Percentiles rank a stretch among this genome's conserved stretches.
phyloP scores from a whole-genome alignment of 2,797 vertebrate species.

The Sus cebifrons region DNA sequence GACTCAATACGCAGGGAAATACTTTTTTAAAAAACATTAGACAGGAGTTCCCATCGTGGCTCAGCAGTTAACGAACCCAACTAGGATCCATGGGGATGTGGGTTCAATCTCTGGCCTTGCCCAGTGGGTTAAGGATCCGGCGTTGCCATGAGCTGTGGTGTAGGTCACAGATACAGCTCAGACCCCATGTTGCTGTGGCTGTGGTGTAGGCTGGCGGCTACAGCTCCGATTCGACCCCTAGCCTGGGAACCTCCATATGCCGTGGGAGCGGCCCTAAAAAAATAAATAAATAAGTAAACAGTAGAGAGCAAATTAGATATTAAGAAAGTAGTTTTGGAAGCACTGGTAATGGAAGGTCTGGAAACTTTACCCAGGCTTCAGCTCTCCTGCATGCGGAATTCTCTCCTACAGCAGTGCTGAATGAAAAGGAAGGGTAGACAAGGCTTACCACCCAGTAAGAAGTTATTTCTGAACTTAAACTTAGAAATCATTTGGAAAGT shows the following conservation, averaged over 20 bases:
- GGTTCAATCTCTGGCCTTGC: too few relatives aligned
- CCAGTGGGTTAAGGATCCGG: too few relatives aligned
- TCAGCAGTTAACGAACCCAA: too few relatives aligned
- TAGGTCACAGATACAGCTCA: too few relatives aligned
- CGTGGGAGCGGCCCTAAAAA: too few relatives aligned
- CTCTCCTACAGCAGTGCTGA: background rate
- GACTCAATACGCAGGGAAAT: background rate
- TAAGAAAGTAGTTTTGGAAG: background rate
- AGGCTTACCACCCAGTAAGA: background rate
- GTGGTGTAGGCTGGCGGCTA: too few relatives aligned
- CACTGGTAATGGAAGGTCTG: background rate
- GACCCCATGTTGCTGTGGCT: too few relatives aligned
- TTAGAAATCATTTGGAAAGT: slow-evolving; percentile 4
- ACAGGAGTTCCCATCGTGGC: too few relatives aligned
- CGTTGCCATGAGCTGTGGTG: too few relatives aligned
- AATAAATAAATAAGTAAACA: background rate
- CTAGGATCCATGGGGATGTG: too few relatives aligned
- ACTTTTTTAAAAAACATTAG: background rate
- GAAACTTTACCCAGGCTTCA: background rate
- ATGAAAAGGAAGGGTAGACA: background rate
- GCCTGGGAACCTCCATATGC: too few relatives aligned
- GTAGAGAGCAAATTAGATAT: background rate
- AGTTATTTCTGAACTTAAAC: slow-evolving; percentile 24
- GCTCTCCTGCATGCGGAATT: fast-evolving
- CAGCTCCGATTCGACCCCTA: too few relatives aligned